These are phyloP conservation scores for Menidia beryllina DNA, from an alignment of 2,113 vertebrate genomes.

Conservation along the genomic window DNA sequence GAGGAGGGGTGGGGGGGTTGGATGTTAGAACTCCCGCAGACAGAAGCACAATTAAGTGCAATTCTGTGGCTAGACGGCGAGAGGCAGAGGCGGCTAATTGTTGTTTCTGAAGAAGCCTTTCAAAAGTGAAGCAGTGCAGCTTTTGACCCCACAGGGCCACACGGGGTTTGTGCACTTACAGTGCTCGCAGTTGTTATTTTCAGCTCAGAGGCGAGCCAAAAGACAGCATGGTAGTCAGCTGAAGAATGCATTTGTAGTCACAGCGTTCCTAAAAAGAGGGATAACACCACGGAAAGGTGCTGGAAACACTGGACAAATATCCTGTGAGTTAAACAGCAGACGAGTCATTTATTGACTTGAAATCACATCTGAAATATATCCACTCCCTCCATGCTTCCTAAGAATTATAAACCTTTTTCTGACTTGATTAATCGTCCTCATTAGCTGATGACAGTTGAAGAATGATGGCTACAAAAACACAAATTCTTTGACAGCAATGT, in stretches of 20 bases:
- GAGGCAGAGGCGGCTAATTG: conserved; percentile 61
- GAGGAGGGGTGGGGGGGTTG: conserved; percentile 26
- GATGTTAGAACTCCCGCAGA: conserved; percentile 46
- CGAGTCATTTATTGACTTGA: too few species aligned
- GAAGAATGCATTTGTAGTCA: conserved; percentile 61
- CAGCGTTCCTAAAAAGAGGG: conserved; percentile 38
- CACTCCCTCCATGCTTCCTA: background rate
- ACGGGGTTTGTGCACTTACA: conserved; percentile 47
- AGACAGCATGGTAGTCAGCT: conserved; percentile 46
- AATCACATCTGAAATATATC: background rate
- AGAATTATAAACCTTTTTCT: background rate
- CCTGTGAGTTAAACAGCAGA: too few species aligned
- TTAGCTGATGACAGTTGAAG: background rate
- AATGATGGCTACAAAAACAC: background rate
- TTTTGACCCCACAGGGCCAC: conserved; percentile 57
- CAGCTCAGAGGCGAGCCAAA: conserved; percentile 45
- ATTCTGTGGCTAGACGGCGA: conserved; percentile 72
- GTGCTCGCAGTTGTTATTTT: conserved; percentile 54
- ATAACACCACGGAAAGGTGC: conserved; percentile 14
- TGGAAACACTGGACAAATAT: too few species aligned
- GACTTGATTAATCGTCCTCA: background rate
- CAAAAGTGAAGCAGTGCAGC: conserved; percentile 60
- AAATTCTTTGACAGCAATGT: background rate
- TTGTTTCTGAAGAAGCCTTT: conserved; percentile 62
- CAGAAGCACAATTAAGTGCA: conserved; percentile 72